A percentile compares a stretch with the other conserved stretches of the same genome.
Evolutionary conservation across 2,888 invertebrate genomes (phyloP).

Genomic region (Eristalis pertinax): DNA sequence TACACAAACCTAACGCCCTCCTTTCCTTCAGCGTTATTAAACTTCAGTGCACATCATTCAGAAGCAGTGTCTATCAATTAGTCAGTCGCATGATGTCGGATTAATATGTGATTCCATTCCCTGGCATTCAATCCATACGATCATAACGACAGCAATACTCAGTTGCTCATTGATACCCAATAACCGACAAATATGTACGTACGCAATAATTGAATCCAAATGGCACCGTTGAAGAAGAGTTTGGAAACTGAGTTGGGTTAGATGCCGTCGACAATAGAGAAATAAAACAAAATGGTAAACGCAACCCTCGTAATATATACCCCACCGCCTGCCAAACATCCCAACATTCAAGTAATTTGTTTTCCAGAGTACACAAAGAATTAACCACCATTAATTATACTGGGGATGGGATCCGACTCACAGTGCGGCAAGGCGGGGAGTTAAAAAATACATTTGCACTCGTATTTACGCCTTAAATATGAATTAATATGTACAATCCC

Average conservation of each 20-base stretch:
- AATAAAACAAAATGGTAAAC: constrained; percentile 54
- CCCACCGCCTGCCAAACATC: background rate
- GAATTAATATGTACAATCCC: constrained; percentile 46
- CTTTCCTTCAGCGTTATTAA: background rate
- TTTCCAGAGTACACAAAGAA: constrained; percentile 39
- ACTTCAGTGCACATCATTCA: background rate
- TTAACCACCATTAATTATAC: constrained; percentile 55
- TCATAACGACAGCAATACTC: background rate
- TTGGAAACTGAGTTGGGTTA: background rate
- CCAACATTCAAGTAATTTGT: constrained; percentile 23
- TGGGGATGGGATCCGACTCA: background rate
- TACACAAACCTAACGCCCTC: background rate
- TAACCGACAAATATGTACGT: constrained; percentile 45
- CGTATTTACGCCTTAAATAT: constrained; percentile 56
- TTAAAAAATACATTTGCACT: constrained; percentile 50
- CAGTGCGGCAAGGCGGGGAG: background rate
- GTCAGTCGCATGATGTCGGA: constrained; percentile 78
- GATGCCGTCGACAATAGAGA: constrained; percentile 2
- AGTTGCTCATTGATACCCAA: constrained; percentile 19
- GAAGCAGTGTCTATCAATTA: constrained; percentile 71
- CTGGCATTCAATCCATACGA: constrained; percentile 24
- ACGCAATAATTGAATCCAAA: constrained; percentile 43
- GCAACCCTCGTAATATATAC: constrained; percentile 30
- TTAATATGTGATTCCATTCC: constrained; percentile 78
- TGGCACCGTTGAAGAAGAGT: background rate